Evolutionary conservation across 2,888 invertebrate genomes (phyloP).

Genomic region (Heliconius hortense): DNA sequence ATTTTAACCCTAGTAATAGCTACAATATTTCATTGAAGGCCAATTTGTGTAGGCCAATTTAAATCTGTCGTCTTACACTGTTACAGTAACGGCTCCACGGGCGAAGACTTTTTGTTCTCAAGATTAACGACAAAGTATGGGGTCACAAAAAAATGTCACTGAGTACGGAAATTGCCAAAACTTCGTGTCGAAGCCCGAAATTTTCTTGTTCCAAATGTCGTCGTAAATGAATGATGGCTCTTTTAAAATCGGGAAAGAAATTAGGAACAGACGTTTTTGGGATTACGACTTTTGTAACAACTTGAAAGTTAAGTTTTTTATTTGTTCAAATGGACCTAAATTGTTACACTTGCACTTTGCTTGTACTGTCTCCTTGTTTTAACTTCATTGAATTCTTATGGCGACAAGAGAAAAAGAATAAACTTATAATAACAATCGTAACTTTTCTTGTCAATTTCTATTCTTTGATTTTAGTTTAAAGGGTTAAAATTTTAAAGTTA

Average conservation of each 20-base stretch:
- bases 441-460: not conserved
- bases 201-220: conserved; percentile 80
- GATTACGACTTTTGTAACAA: conserved; percentile 76
- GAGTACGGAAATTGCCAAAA: conserved; percentile 79
- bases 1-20: conserved; percentile 40
- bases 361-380: not conserved
- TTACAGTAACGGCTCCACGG: conserved; percentile 65
- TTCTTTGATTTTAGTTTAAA: not conserved
- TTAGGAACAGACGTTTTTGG: conserved; percentile 79
- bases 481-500: not conserved
- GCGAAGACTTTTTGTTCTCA: conserved; percentile 74
- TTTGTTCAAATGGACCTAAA: conserved; percentile 36
- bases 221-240: conserved; percentile 80
- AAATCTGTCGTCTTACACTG: conserved; percentile 69
- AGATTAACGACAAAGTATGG: conserved; percentile 79
- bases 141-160: conserved; percentile 74
- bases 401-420: not conserved
- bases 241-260: conserved; percentile 80
- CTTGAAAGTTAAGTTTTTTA: conserved; percentile 50
- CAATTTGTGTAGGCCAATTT: conserved; percentile 62
- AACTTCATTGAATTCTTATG: not conserved
- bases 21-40: conserved; percentile 46
- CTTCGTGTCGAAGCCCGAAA: conserved; percentile 78
- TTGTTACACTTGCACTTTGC: conserved; percentile 16
- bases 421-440: not conserved